Conservation (phyloP, 35 echinoderm and acorn worm genomes). For the Antedon bifida region DNA sequence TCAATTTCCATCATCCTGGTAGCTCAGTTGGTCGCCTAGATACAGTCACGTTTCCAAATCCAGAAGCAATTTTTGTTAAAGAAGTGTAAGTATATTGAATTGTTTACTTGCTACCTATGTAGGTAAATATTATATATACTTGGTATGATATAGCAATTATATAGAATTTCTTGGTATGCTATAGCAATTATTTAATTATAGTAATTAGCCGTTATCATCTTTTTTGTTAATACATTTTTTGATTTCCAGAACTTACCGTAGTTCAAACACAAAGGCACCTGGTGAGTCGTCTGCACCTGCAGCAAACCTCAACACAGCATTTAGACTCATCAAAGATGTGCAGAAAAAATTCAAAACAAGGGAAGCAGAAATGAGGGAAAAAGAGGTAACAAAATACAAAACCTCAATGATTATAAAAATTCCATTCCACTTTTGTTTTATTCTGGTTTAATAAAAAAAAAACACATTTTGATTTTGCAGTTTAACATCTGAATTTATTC, state of each 20-base stretch:
- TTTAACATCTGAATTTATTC: too few species aligned
- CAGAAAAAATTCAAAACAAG: constrained; percentile 93
- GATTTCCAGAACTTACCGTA: constrained; percentile 59
- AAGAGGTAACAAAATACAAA: constrained; percentile 46
- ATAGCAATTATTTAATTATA: too few species aligned
- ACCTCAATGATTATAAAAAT: too few species aligned
- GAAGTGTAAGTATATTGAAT: constrained; percentile 59
- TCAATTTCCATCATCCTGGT: constrained; percentile 90
- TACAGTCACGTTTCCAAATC: constrained; percentile 44
- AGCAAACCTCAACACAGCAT: constrained; percentile 79
- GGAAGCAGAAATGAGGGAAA: constrained; percentile 82
- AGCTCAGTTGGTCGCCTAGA: constrained; percentile 53
- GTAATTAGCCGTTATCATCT: too few species aligned
- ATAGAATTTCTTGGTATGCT: too few species aligned
- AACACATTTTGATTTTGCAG: too few species aligned
- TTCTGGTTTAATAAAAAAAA: too few species aligned
- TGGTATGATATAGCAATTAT: too few species aligned
- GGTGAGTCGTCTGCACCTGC: constrained; percentile 57
- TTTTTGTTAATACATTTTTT: constrained; percentile 3
- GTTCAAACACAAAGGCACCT: constrained; percentile 61
- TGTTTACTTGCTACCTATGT: too few species aligned
- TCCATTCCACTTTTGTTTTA: too few species aligned
- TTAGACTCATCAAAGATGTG: constrained; percentile 85
- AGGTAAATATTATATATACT: too few species aligned
- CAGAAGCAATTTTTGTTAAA: constrained; percentile 81